Base-by-base conservation (phyloP, 2,113 vertebrate genomes). In the Psittacus erithacus region DNA sequence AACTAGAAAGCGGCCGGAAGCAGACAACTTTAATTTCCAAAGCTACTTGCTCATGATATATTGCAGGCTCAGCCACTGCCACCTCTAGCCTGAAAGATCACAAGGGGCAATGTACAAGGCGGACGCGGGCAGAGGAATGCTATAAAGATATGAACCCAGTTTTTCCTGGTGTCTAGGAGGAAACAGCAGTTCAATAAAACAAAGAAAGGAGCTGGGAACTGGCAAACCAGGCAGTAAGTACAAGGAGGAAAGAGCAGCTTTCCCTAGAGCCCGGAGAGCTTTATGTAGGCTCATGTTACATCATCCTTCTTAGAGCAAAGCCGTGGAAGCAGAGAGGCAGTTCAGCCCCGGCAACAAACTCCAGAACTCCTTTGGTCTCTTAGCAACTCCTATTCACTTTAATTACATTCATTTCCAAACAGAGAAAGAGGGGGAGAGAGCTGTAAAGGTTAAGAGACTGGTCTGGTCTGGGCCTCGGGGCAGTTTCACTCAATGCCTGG, bases 311-410 rank as follows among this genome's bases (percentile, higher is more conserved):
- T 24, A 84, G 57, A 6, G 22, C 44, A 69, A 73, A 65, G 70
- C 83, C 63, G 44, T 77, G 62, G 92, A 93, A 84, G 91, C 88
- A 67, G 63, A 91, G 63, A 18, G 10, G 86, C 81, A 91, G 78
- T 94, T 96, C 86, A 96, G 74, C 77, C 88, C 62, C 39, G 1
- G 92, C 95, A 96, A 96, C 88, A 95, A 97, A 84, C 91, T 93
- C 91, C 88, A 94, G 52, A 95, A 92, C 80, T 95, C 73, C 65
- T 96, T 77, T 73, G 59, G 96, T 96, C 86, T 96, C 96, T 93
- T 94, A 95, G 93, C 96, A 96, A 96, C 96, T 94, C 86, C 95
- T 92, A 90, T 89, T 96, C 91, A 89, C 74, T 94, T 92, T 91
- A 94, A 92, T 95, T 92, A 96, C 93, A 94, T 91, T 85, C 77